Evolutionary conservation across 2,113 vertebrate species (phyloP).

Genomic region (Noctilio leporinus): DNA sequence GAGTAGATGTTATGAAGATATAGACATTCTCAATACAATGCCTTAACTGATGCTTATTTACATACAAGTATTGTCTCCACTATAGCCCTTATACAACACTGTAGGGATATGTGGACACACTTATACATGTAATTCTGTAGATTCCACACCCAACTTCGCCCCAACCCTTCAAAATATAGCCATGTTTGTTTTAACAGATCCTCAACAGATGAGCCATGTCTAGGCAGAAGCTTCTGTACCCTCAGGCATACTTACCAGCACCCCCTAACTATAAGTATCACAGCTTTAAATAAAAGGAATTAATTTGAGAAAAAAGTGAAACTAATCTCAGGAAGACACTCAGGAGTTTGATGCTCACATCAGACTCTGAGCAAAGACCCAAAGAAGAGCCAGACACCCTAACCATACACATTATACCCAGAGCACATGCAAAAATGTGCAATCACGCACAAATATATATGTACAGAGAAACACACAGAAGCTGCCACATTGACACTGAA

Average conservation of each 20-base stretch:
- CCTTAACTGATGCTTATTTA: not conserved
- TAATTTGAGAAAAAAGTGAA: not conserved
- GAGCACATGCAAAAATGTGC: rapidly evolving
- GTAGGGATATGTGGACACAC: too few relatives aligned
- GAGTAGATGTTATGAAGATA: not conserved
- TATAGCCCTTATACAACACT: not conserved
- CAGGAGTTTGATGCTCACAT: not conserved
- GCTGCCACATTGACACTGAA: not conserved
- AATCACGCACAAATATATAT: too few relatives aligned
- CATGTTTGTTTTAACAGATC: not conserved
- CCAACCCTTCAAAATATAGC: not conserved
- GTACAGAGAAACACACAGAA: not conserved
- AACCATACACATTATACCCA: not conserved
- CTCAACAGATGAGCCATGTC: not conserved
- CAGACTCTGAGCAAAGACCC: not conserved
- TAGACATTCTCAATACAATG: not conserved
- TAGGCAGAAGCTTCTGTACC: not conserved
- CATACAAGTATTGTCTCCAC: not conserved
- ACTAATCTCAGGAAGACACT: not conserved
- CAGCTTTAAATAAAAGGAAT: not conserved
- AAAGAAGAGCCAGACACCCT: not conserved
- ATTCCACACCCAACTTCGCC: not conserved
- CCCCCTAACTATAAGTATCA: not conserved
- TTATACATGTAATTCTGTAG: not conserved
- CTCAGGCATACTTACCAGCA: not conserved